Conservation (phyloP, 2,797 vertebrate genomes). For the Acanthiza pusilla region DNA sequence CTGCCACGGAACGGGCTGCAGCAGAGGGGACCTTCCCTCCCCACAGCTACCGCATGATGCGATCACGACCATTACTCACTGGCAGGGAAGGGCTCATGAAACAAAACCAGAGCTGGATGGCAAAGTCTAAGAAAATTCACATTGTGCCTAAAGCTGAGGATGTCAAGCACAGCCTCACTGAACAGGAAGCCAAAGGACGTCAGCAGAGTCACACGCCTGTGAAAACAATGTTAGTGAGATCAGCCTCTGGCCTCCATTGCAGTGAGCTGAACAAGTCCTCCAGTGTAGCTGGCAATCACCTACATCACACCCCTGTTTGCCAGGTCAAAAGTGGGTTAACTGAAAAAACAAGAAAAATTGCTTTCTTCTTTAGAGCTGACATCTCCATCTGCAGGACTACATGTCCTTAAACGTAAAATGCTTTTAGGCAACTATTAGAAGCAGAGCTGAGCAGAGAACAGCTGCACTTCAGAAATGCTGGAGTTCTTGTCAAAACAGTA, state of each 20-base stretch:
- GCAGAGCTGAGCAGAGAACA: background rate
- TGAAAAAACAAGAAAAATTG: background rate
- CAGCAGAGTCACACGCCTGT: background rate
- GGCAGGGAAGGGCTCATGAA: background rate
- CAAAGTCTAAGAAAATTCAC: background rate
- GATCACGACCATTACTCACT: background rate
- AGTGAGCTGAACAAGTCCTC: background rate
- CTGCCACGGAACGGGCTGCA: background rate
- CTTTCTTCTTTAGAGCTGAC: background rate
- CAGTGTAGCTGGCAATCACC: background rate
- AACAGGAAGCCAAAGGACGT: conserved; percentile 37
- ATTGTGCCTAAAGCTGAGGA: background rate
- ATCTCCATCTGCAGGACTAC: background rate
- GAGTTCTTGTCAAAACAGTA: background rate
- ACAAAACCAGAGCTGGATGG: background rate
- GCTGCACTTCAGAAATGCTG: background rate
- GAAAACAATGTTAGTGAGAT: background rate
- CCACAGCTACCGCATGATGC: rapidly evolving
- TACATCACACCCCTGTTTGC: background rate
- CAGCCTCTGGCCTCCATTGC: background rate
- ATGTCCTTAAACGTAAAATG: background rate
- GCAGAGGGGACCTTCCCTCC: background rate
- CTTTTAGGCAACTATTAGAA: background rate
- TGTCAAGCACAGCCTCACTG: background rate
- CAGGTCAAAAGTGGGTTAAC: background rate